Evolutionary conservation across 1,140 invertebrate genomes (phyloP), one percentile per base, ranked within the genome.

Genomic region (Drosophila pallidifrons): DNA sequence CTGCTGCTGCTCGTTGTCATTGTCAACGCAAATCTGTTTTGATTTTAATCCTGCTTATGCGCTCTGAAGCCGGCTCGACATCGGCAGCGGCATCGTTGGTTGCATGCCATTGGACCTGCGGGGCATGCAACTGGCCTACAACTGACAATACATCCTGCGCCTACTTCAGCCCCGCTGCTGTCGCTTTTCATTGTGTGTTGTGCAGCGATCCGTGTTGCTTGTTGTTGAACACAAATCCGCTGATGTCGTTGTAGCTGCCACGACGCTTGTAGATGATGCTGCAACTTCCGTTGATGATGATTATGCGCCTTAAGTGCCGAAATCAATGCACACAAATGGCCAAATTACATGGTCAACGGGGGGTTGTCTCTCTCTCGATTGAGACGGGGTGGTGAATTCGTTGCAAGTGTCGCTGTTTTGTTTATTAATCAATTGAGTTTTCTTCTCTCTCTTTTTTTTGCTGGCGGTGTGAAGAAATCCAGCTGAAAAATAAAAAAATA

Each of bases 311-410:
- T 91, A 91, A 91, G 89, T 81, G 81, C 89, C 85, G 89, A 91
- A 91, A 91, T 91, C 89, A 91, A 91, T 91, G 89, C 89, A 91
- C 89, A 91, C 89, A 89, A 91, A 89, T 91, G 89, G 76, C 85
- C 89, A 83, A 91, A 89, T 91, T 88, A 91, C 85, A 89, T 65
- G 86, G 61, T 52, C 61, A 63, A 45, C 72, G 11, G 57, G 71
- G 71, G 55, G 64, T 52, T 15, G 41, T 11, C 11, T 54, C 41
- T 54, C 11, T 20, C 35, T 38, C 10, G 6, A 11, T n/a, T 41
- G n/a, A 11, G 1, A 5, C 15, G 10, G n/a, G 38, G 25, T 1
- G 25, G 35, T 11, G 20, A 7, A 35, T 71, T 54, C 61, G 57
- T 69, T 46, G 57, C 73, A 65, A 79, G 49, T 66, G 68, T 77